phyloP scores from a whole-genome alignment of 2,888 invertebrate species.

The Acleris emargana region DNA sequence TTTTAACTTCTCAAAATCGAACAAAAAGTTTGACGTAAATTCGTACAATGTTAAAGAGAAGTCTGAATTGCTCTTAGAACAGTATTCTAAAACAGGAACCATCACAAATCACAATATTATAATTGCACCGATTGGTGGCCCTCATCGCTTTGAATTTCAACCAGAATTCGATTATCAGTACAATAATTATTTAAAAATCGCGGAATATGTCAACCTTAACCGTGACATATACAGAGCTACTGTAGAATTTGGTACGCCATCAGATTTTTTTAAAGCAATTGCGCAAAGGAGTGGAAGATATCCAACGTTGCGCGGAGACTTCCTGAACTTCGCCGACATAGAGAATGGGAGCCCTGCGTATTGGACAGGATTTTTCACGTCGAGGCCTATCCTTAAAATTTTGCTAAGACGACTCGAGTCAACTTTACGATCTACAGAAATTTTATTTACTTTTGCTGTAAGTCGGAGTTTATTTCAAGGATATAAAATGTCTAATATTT shows the following conservation, averaged over 20 bases:
- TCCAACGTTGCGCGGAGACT: slow-evolving; percentile 94
- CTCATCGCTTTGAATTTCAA: slow-evolving; percentile 93
- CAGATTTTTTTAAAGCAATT: slow-evolving; percentile 92
- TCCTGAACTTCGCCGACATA: slow-evolving; percentile 97
- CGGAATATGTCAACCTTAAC: slow-evolving; percentile 92
- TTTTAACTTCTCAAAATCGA: slow-evolving; percentile 88
- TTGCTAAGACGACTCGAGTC: slow-evolving; percentile 92
- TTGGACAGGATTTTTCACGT: slow-evolving; percentile 98
- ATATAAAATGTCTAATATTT: slow-evolving; percentile 79
- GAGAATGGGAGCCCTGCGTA: slow-evolving; percentile 93
- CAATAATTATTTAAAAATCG: slow-evolving; percentile 93
- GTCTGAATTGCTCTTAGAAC: slow-evolving; percentile 92
- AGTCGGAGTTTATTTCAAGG: slow-evolving; percentile 85
- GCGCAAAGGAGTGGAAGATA: slow-evolving; percentile 81
- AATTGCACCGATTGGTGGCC: slow-evolving; percentile 96
- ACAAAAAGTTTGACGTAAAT: slow-evolving; percentile 90
- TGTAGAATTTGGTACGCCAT: slow-evolving; percentile 93
- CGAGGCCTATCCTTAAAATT: slow-evolving; percentile 92
- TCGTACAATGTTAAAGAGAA: slow-evolving; percentile 92
- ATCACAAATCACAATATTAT: slow-evolving; percentile 94
- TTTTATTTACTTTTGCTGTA: slow-evolving; percentile 91
- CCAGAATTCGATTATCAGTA: slow-evolving; percentile 98
- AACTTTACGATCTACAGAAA: slow-evolving; percentile 91
- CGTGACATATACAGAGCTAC: slow-evolving; percentile 88
- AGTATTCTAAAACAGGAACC: slow-evolving; percentile 94